Conservation (phyloP, 2,888 invertebrate genomes). For the Ochropleura plecta region DNA sequence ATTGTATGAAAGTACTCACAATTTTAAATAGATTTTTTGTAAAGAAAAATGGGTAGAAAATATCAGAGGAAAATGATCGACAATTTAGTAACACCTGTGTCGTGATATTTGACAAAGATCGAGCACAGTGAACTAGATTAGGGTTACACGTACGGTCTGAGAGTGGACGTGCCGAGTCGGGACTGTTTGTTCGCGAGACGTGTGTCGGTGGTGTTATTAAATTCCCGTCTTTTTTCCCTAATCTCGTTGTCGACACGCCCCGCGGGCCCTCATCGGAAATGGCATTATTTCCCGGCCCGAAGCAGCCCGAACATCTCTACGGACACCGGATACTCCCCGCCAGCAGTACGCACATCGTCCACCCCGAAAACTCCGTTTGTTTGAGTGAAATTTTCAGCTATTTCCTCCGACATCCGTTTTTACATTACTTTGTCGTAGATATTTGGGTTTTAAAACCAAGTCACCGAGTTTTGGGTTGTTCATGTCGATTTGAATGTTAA, state of each 20-base stretch:
- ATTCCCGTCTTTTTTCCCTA: conserved; percentile 86
- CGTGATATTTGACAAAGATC: conserved; percentile 20
- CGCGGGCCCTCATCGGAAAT: conserved; percentile 88
- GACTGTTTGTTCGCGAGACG: conserved; percentile 76
- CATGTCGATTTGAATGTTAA: conserved; percentile 7
- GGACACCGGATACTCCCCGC: conserved; percentile 84
- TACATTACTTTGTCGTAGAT: conserved; percentile 58
- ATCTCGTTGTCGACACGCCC: conserved; percentile 84
- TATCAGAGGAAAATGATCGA: conserved; percentile 1
- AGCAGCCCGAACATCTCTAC: conserved; percentile 73
- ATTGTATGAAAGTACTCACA: conserved; percentile 26
- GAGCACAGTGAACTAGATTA: conserved; percentile 28
- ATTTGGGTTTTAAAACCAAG: conserved; percentile 50
- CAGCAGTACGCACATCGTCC: conserved; percentile 62
- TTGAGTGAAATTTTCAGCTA: conserved; percentile 76
- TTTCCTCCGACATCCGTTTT: conserved; percentile 76
- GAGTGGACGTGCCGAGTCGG: conserved; percentile 26
- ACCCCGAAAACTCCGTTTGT: conserved; percentile 75
- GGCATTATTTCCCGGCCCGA: conserved; percentile 83
- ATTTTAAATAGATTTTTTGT: neutral
- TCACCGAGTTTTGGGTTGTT: conserved; percentile 22
- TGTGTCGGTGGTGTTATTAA: conserved; percentile 85
- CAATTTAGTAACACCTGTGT: conserved; percentile 2
- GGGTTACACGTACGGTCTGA: conserved; percentile 24
- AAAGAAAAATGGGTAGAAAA: neutral